These are phyloP conservation scores for Drosophila varians DNA, from an alignment of 1,140 invertebrate genomes.

Conservation along the genomic window DNA sequence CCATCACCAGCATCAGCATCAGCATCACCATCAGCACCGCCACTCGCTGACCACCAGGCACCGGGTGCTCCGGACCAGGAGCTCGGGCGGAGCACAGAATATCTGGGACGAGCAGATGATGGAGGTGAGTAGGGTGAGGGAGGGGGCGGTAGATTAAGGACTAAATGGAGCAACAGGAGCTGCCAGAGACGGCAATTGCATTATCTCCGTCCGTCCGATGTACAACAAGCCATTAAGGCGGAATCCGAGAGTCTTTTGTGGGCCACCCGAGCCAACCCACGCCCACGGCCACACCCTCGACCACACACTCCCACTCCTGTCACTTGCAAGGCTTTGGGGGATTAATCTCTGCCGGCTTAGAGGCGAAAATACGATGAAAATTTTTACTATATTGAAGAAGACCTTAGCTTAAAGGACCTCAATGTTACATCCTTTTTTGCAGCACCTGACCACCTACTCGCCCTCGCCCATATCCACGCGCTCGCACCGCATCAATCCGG, in stretches of 20 bases:
- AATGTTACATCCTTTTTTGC: background rate
- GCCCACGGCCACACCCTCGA: background rate
- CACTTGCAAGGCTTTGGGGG: background rate
- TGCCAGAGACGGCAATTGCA: slow-evolving; percentile 15
- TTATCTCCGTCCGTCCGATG: slow-evolving; percentile 24
- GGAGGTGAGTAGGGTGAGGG: slow-evolving; percentile 83
- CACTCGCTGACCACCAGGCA: slow-evolving; percentile 80
- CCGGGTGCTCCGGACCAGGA: slow-evolving; percentile 76
- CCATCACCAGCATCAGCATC: slow-evolving; percentile 55
- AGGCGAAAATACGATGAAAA: background rate
- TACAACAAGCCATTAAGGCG: slow-evolving; percentile 51
- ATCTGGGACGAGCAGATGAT: slow-evolving; percentile 84
- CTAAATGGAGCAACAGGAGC: background rate
- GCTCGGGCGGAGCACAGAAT: slow-evolving; percentile 78
- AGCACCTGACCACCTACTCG: slow-evolving; percentile 86
- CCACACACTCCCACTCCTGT: background rate
- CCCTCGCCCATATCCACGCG: slow-evolving; percentile 86
- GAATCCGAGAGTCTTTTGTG: background rate
- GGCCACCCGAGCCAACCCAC: background rate
- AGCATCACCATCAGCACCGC: slow-evolving; percentile 70
- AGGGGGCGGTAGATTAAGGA: background rate
- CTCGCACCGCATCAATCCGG: slow-evolving; percentile 85
- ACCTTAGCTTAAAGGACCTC: background rate
- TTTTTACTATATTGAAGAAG: background rate
- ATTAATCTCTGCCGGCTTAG: background rate